Base-by-base conservation (phyloP, 2,888 invertebrate genomes). In the Parnassius apollo region DNA sequence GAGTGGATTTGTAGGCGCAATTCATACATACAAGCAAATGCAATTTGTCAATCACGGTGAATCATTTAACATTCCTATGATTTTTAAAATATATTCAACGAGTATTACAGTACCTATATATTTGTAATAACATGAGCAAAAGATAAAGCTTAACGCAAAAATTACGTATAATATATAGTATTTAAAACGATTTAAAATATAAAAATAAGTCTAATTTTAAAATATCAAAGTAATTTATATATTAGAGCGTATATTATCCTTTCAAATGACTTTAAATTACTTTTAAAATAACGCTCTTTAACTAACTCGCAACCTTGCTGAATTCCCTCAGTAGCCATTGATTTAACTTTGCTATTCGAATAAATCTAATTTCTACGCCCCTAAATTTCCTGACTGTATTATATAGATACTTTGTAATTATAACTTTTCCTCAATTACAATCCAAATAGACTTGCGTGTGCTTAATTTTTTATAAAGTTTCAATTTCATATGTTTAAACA, bases 271-370 rank as follows among this genome's bases (percentile, higher is more conserved):
- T 3, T 25, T 25, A 25, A 25, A 25, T 25, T 44, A 44, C 44
- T 44, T 10, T 44, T 9, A 44, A 44, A 44, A 11, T 44, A 44
- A 44, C 44, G 44, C 11, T 9, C 44, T 44, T 2, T 44, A 44
- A 44, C 11, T 44, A 44, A 25, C 25, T 25, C 3, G 3, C 25
- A 25, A 25, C 2, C 25, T 25, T 25, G 35, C 25, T 52, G 12
- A 12, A 52, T 52, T 52, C 35, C 35, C 52, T 18, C 12, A 10
- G 9, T 35, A 35, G 10, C 53, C 25, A 53, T 53, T 53, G 42
- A 53, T 12, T 2, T 2, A 53, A 53, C 53, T 53, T 53, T 42
- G 10, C 53, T n/a, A 42, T 53, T 53, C 42, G 42, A 2, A 53
- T 50, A 50, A 50, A 50, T 50, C 50, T 50, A n/a, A 48, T 12